A percentile compares a stretch with the other conserved stretches of the same genome.
phyloP scores from a whole-genome alignment of 2,888 invertebrate species.

The Lordiphosa fenestrarum region DNA sequence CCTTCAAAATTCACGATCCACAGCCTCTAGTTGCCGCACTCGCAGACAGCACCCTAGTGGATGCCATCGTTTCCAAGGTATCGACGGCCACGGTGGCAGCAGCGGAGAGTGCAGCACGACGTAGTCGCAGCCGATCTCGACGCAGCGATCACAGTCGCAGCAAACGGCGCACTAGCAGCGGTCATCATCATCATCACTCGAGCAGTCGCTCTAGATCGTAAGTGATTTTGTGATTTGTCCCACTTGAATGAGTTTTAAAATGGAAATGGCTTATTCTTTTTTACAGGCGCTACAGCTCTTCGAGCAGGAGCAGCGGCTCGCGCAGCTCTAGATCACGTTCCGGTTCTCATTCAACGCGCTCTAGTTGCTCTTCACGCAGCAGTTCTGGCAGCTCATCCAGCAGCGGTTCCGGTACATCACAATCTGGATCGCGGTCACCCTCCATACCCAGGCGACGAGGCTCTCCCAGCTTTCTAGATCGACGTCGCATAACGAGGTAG shows the following conservation, averaged over 20 bases:
- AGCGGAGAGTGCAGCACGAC: slow-evolving; percentile 76
- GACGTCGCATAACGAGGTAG: slow-evolving; percentile 97
- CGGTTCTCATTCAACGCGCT: slow-evolving; percentile 77
- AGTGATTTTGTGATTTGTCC: slow-evolving; percentile 24
- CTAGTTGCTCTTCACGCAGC: slow-evolving; percentile 77
- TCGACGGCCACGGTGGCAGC: slow-evolving; percentile 79
- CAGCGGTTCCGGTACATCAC: slow-evolving; percentile 74
- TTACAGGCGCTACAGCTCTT: slow-evolving; percentile 75
- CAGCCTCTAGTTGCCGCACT: slow-evolving; percentile 79
- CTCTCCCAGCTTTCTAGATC: slow-evolving; percentile 95
- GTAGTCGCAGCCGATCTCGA: slow-evolving; percentile 78
- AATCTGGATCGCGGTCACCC: slow-evolving; percentile 86
- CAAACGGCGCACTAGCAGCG: slow-evolving; percentile 73
- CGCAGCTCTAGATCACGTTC: slow-evolving; percentile 77
- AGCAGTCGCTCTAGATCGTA: slow-evolving; percentile 81
- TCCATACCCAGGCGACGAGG: slow-evolving; percentile 95
- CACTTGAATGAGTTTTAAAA: too few species aligned
- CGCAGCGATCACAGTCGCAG: slow-evolving; percentile 63
- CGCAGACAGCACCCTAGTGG: slow-evolving; percentile 78
- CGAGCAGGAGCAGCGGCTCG: slow-evolving; percentile 75
- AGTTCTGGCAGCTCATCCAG: slow-evolving; percentile 77
- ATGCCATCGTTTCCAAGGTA: slow-evolving; percentile 79
- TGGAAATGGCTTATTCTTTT: not conserved
- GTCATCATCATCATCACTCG: slow-evolving; percentile 67
- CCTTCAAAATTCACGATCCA: slow-evolving; percentile 80